phyloP scores from a whole-genome alignment of 1,140 invertebrate genomes.

The Drosophila kohkoa region DNA sequence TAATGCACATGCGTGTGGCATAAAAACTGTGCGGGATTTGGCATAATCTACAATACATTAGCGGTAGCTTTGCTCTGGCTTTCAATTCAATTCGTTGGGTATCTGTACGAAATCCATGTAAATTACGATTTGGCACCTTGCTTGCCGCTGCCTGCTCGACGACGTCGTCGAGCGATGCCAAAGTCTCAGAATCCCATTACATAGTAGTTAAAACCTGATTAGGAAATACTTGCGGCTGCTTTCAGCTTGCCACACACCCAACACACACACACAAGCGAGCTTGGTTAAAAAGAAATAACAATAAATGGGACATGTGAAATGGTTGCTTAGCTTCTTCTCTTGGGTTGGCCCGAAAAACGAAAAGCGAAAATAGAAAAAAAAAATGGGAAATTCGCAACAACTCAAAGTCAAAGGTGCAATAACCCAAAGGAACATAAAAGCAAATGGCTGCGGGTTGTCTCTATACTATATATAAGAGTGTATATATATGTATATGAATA shows the following conservation, averaged over 20 bases:
- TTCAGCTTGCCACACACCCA: constrained; percentile 15
- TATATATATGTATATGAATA: constrained; percentile 23
- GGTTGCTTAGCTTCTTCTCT: constrained; percentile 40
- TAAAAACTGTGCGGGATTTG: constrained; percentile 76
- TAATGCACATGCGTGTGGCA: constrained; percentile 72
- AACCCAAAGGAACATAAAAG: constrained; percentile 77
- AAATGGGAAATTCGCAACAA: constrained; percentile 50
- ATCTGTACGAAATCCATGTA: constrained; percentile 84
- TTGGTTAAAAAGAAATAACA: constrained; percentile 76
- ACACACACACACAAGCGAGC: background rate
- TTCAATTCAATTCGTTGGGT: constrained; percentile 85
- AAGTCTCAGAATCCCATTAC: constrained; percentile 72
- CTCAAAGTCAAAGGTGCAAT: constrained; percentile 81
- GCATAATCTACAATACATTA: constrained; percentile 85
- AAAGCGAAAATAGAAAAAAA: too few relatives aligned
- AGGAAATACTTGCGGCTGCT: constrained; percentile 77
- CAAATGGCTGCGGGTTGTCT: constrained; percentile 73
- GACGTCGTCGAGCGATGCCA: constrained; percentile 1
- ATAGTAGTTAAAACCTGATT: constrained; percentile 82
- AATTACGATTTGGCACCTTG: constrained; percentile 85
- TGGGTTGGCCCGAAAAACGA: constrained; percentile 17
- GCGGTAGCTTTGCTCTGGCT: constrained; percentile 85
- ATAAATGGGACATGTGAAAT: constrained; percentile 78
- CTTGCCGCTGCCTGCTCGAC: constrained; percentile 24
- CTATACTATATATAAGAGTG: constrained; percentile 3